Percentiles rank a stretch among this genome's conserved stretches.
Evolutionary conservation across 2,888 invertebrate species (phyloP).

Genomic region (Agonum fuliginosum): DNA sequence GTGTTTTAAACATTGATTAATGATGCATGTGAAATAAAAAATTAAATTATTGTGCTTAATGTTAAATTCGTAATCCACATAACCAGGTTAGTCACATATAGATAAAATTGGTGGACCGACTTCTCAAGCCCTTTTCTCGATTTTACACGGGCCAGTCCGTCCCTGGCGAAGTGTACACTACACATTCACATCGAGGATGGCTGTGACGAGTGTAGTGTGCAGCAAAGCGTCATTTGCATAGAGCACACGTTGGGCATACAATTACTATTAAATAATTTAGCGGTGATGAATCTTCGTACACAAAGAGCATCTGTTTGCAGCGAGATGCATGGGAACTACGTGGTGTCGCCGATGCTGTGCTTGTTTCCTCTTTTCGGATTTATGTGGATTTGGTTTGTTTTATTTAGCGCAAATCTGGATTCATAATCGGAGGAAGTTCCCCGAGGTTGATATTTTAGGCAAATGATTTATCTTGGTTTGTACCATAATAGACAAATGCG

Average conservation of each 20-base stretch:
- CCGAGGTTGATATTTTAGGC: too few relatives aligned
- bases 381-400: too few relatives aligned
- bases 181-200: conserved; percentile 27
- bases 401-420: too few relatives aligned
- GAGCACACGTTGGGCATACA: conserved; percentile 45
- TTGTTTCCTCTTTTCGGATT: not conserved
- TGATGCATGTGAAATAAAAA: too few relatives aligned
- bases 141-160: conserved; percentile 13
- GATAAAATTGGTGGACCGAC: too few relatives aligned
- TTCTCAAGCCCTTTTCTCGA: not conserved
- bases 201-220: conserved; percentile 32
- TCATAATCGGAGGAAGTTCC: too few relatives aligned
- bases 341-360: not conserved
- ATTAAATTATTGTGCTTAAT: too few relatives aligned
- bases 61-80: too few relatives aligned
- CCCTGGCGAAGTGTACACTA: conserved; percentile 8
- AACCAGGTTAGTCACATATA: too few relatives aligned
- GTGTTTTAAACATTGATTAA: too few relatives aligned
- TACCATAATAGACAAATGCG: too few relatives aligned
- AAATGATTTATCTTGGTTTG: too few relatives aligned
- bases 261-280: conserved; percentile 59
- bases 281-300: conserved; percentile 57
- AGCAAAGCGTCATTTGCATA: conserved; percentile 49
- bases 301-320: conserved; percentile 56
- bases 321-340: conserved; percentile 38